phyloP scores from a whole-genome alignment of 1,140 invertebrate species.

The Pseudoatta argentina region DNA sequence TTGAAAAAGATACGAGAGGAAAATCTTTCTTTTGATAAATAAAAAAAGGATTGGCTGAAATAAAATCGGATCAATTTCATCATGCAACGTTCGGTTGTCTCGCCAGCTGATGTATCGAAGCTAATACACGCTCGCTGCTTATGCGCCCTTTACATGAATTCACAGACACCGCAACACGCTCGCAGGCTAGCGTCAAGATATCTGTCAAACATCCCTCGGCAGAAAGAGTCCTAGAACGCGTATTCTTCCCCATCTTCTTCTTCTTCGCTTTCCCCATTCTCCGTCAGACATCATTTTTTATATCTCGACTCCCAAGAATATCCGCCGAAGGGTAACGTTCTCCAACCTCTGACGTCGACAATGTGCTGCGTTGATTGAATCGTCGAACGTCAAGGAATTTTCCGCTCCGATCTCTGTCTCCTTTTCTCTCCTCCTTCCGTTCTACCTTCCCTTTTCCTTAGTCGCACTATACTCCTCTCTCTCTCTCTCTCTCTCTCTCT shows the following conservation, averaged over 20 bases:
- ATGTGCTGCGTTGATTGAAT: constrained; percentile 81
- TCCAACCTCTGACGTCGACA: constrained; percentile 75
- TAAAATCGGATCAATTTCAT: constrained; percentile 43
- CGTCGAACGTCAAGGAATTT: constrained; percentile 73
- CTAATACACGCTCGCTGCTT: constrained; percentile 67
- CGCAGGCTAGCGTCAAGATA: constrained; percentile 60
- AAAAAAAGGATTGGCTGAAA: background rate
- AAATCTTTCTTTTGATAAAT: background rate
- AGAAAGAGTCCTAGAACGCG: constrained; percentile 67
- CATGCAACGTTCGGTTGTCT: constrained; percentile 19
- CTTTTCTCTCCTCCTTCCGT: background rate
- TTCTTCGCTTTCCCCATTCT: background rate
- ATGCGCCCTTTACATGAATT: constrained; percentile 60
- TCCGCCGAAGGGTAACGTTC: constrained; percentile 78
- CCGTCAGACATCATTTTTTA: constrained; percentile 81
- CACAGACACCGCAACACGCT: constrained; percentile 50
- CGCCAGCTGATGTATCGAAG: constrained; percentile 24
- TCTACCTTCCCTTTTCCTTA: background rate
- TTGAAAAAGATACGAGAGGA: background rate
- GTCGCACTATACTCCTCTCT: background rate
- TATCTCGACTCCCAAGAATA: constrained; percentile 76
- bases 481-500: background rate
- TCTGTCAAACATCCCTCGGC: constrained; percentile 66
- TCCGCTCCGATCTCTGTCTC: background rate
- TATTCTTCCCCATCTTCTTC: background rate